Base-by-base conservation (phyloP, 2,113 vertebrate genomes). In the Thymallus thymallus region DNA sequence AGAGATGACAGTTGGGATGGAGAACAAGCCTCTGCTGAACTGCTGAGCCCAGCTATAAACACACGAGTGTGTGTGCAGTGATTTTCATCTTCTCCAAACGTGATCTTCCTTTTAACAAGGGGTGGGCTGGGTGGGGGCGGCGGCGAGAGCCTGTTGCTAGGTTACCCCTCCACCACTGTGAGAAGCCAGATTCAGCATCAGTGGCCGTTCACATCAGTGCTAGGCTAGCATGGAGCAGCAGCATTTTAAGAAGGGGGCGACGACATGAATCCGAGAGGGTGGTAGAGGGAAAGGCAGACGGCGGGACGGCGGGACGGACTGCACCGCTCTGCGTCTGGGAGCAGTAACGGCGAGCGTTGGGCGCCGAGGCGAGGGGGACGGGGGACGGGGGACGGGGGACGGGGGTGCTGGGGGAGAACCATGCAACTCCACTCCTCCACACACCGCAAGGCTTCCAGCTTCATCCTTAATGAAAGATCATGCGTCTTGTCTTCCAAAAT, bases 131-230 rank as follows among this genome's bases (percentile, higher is more conserved):
- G 51, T 20, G 18, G 16, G 14, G 56, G 56, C 6, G 1, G 56
- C 1, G 4, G 56, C 68, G 58, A 68, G 78, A 74, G 86, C 83
- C 80, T 85, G 86, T 87, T 87, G 86, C 86, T 83, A 85, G 86
- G 86, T 85, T 84, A 87, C 56, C 84, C 81, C 62, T 77, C 76
- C 64, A 73, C 75, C 79, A 79, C 79, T 64, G 79, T 76, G 80
- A 82, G 70, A 64, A 68, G 72, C 69, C 56, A 30, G 48, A 74
- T 64, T 72, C 64, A 7, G 23, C 41, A 32, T 45, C 67, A 51
- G 48, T 5, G 5, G 78, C 73, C 74, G 68, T 20, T 76, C 62
- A 70, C 20, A 29, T 70, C 68, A 56, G 22, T 46, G 45, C 41
- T 35, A 35, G 16, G 74, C 70, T 32, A 18, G 81, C 80, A 80